Evolutionary conservation across 2,797 vertebrate genomes (phyloP).

Genomic region (Lepus oiostolus): DNA sequence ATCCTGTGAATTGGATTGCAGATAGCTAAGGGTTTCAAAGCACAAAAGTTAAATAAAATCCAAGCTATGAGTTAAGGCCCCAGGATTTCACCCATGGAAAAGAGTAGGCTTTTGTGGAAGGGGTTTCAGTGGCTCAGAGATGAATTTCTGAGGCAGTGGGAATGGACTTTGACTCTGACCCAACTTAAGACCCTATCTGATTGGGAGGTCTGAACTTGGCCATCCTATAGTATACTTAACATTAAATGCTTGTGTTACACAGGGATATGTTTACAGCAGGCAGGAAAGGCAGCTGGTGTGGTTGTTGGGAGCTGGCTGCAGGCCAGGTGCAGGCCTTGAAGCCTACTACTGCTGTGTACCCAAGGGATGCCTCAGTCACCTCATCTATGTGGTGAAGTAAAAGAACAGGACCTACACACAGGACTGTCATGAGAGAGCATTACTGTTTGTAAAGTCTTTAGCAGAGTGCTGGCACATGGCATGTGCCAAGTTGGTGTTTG

Average conservation of each 20-base stretch:
- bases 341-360: neutral
- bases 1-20: neutral
- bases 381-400: neutral
- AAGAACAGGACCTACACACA: neutral
- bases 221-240: no score
- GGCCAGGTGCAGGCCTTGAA: neutral
- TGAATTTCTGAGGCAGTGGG: fast-evolving
- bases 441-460: neutral
- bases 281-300: neutral
- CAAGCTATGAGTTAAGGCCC: neutral
- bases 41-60: neutral
- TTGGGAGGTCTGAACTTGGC: neutral
- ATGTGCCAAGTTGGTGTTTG: neutral
- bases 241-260: fast-evolving
- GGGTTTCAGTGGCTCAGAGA: neutral
- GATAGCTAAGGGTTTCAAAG: neutral
- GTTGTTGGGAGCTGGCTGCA: fast-evolving
- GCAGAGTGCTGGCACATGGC: neutral
- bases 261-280: neutral
- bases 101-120: neutral
- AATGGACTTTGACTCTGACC: neutral
- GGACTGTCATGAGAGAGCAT: neutral
- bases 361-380: fast-evolving
- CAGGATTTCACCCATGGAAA: neutral
- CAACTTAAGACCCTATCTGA: neutral